These are phyloP conservation scores for Drosophila testacea DNA, from an alignment of 2,888 invertebrate species.

Conservation along the genomic window DNA sequence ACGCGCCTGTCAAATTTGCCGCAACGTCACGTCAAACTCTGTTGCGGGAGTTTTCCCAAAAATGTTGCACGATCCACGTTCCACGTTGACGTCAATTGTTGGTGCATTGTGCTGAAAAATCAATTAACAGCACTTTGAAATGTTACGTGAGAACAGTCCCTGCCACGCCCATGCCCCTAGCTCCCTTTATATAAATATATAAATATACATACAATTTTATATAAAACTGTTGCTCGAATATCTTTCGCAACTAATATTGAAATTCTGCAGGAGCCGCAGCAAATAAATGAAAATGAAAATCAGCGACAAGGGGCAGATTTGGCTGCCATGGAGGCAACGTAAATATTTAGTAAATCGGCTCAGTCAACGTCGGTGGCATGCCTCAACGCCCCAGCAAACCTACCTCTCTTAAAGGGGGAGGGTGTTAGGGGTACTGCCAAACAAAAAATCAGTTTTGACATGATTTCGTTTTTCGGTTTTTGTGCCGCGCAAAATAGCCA, in stretches of 20 bases:
- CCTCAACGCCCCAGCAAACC: conserved; percentile 2
- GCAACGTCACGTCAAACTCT: conserved; percentile 37
- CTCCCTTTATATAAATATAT: background rate
- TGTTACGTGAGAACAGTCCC: conserved; percentile 65
- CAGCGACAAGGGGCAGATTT: conserved; percentile 28
- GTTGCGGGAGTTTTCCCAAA: conserved; percentile 8
- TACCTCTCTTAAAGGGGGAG: background rate
- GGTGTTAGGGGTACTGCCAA: conserved; percentile 19
- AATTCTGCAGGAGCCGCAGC: conserved; percentile 64
- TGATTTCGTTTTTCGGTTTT: conserved; percentile 64
- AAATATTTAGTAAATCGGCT: conserved; percentile 76
- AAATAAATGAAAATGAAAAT: conserved; percentile 68
- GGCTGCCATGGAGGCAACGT: conserved; percentile 31
- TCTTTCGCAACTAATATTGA: conserved; percentile 74
- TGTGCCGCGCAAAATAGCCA: conserved; percentile 71
- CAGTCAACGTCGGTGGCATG: conserved; percentile 49
- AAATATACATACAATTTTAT: conserved; percentile 1
- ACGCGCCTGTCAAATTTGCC: conserved; percentile 48
- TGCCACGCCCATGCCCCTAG: background rate
- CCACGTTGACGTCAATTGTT: conserved; percentile 41
- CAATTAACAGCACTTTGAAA: conserved; percentile 79
- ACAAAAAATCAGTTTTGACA: conserved; percentile 66
- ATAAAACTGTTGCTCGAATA: conserved; percentile 57
- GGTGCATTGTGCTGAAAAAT: conserved; percentile 75
- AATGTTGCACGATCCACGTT: conserved; percentile 1